Conservation (phyloP, 2,797 vertebrate genomes). For the Menidia menidia region DNA sequence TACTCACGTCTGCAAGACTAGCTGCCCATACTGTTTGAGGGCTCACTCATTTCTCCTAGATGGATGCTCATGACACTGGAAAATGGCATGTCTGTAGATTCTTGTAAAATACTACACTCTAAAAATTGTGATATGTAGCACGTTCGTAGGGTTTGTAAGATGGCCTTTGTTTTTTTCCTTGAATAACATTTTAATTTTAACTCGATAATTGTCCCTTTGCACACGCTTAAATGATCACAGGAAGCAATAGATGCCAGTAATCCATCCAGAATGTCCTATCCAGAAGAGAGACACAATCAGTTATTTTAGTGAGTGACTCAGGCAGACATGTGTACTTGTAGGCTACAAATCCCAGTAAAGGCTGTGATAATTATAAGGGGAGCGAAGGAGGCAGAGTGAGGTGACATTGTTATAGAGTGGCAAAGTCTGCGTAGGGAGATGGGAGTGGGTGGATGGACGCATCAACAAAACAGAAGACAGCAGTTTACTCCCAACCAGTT, state of each 20-base stretch:
- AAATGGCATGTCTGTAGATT: conserved; percentile 38
- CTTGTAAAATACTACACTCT: conserved; percentile 14
- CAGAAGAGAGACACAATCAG: conserved; percentile 9
- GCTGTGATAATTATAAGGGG: conserved; percentile 27
- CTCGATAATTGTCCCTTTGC: conserved; percentile 1
- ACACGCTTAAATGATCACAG: neutral
- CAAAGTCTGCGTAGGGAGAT: conserved; percentile 16
- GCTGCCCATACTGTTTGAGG: conserved; percentile 38
- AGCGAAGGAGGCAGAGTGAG: conserved; percentile 14
- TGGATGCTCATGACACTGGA: conserved; percentile 45
- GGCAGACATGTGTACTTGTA: conserved; percentile 25
- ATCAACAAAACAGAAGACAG: conserved; percentile 20
- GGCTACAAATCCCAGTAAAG: conserved; percentile 33
- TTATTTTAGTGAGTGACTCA: conserved; percentile 15
- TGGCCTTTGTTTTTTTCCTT: neutral
- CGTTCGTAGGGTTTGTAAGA: neutral
- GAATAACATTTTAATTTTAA: conserved; percentile 1
- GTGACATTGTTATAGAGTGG: conserved; percentile 32
- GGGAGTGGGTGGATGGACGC: conserved; percentile 21
- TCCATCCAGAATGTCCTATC: conserved; percentile 19
- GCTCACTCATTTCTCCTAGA: conserved; percentile 43
- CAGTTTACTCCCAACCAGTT: conserved; percentile 2
- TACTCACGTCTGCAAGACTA: conserved; percentile 43
- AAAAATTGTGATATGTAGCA: conserved; percentile 12
- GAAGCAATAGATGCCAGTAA: conserved; percentile 32